Evolutionary conservation across 2,113 vertebrate genomes (phyloP).

Genomic region (Salvelinus alpinus): DNA sequence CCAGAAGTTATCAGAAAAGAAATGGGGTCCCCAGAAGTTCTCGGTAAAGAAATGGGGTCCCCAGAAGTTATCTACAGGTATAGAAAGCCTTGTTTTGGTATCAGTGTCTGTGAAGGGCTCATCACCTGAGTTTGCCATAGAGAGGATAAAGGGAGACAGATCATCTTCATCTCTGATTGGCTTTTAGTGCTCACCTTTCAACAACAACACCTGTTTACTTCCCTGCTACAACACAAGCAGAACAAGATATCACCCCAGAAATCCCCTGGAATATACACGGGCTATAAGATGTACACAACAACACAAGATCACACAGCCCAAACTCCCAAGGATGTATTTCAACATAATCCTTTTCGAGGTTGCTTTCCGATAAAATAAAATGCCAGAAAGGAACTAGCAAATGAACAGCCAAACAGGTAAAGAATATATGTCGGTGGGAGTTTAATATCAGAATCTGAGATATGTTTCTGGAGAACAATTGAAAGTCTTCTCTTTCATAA

Average conservation of each 20-base stretch:
- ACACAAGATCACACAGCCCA: conserved; percentile 14
- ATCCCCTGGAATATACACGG: conserved; percentile 3
- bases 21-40: too few relatives aligned
- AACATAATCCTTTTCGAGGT: too few relatives aligned
- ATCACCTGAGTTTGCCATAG: conserved; percentile 53
- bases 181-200: conserved; percentile 42
- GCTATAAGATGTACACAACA: conserved; percentile 49
- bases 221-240: conserved; percentile 32
- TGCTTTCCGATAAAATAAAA: background rate
- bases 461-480: conserved; percentile 32
- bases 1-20: too few relatives aligned
- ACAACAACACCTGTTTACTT: conserved; percentile 47
- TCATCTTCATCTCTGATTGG: conserved; percentile 56
- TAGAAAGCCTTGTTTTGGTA: too few relatives aligned
- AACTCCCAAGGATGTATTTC: background rate
- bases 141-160: conserved; percentile 54
- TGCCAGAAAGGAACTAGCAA: conserved; percentile 13
- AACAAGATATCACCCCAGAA: conserved; percentile 10
- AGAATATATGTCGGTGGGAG: conserved; percentile 1
- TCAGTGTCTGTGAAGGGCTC: conserved; percentile 32
- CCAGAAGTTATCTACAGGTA: conserved; percentile 13
- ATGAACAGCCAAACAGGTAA: conserved; percentile 39
- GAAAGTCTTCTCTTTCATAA: conserved; percentile 22
- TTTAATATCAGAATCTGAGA: conserved; percentile 11
- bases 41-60: background rate